Percentiles rank a stretch among this genome's conserved stretches.
Conservation (phyloP, 2,888 invertebrate species). For the Alcis repandata region DNA sequence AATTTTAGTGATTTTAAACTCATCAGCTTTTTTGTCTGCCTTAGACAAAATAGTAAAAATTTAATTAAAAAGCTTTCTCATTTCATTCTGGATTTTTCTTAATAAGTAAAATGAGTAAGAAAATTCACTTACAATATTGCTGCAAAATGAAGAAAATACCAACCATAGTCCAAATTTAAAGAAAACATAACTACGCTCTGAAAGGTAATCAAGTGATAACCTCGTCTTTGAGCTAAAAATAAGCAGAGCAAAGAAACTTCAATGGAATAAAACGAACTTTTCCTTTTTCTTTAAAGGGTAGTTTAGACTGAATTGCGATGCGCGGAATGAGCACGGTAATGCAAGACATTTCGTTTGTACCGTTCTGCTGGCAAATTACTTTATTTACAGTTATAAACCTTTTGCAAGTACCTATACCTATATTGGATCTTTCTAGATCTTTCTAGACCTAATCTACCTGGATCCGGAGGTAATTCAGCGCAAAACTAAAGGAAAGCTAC, state of each 20-base stretch:
- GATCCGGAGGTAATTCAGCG: background rate
- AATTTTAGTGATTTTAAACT: no score
- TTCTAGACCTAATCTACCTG: background rate
- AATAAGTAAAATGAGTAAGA: no score
- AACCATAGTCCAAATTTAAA: background rate
- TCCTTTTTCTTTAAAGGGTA: slow-evolving; percentile 40
- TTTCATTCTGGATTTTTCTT: no score
- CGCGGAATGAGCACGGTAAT: slow-evolving; percentile 45
- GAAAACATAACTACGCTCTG: background rate
- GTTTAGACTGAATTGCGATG: slow-evolving; percentile 31
- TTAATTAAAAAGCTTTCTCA: no score
- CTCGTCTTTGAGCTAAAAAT: slow-evolving; percentile 14
- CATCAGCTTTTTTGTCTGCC: no score
- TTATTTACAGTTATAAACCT: background rate
- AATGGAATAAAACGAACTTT: slow-evolving; percentile 33
- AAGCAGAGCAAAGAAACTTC: slow-evolving; percentile 25
- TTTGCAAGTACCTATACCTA: background rate
- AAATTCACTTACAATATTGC: background rate
- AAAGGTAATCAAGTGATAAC: slow-evolving; percentile 9
- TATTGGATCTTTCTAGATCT: no score
- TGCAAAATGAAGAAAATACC: background rate
- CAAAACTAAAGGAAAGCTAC: no score
- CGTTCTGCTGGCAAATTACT: background rate
- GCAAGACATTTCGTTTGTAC: slow-evolving; percentile 40
- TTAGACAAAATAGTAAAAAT: no score